Base-by-base conservation (phyloP, 1,140 invertebrate species). In the Drosophila varians region DNA sequence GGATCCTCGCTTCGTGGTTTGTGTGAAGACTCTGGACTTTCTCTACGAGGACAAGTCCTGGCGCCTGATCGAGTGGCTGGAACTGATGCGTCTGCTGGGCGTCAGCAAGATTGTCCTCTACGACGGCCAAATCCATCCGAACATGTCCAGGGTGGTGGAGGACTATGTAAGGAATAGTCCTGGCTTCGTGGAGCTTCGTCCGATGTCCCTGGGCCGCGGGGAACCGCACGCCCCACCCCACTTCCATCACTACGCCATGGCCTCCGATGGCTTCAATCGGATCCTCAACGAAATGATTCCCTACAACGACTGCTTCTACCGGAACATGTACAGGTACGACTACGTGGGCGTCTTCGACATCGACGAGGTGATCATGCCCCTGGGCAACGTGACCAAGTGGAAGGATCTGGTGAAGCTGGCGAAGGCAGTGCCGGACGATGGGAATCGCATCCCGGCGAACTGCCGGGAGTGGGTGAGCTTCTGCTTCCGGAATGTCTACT, bases 81-180 rank as follows among this genome's bases (percentile, higher is more conserved):
- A 98, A 90, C 91, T 98, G n/a, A 92, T 98, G 21, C 93, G 94
- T 11, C 91, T 97, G 3, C 92, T 99, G 1, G 98, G 97, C 1
- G 97, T 96, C 0, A 94, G 97, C 77, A 98, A 98, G 89, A 94
- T 99, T 21, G 97, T 96, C 89, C 94, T 99, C 71, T 99, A 99
- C 86, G 94, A 98, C 69, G 93, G 98, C 1, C 95, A 96, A 74
- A 94, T 98, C 9, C 97, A 98, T 90, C 95, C 96, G 0, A 98
- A 98, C 80, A 96, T 98, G 21, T 95, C 94, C 1, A 97, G 97
- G 90, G 96, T 98, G 0, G 90, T 99, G 8, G 31, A 56, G 1
- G 61, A 90, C 11, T 90, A 90, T 25, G 26, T 60, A 28, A 6
- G 11, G 0, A 48, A 2, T 0, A 55, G 52, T 19, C 57, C 79